Evolutionary conservation across 2,113 vertebrate genomes (phyloP).

Genomic region (Pardalotus punctatus): DNA sequence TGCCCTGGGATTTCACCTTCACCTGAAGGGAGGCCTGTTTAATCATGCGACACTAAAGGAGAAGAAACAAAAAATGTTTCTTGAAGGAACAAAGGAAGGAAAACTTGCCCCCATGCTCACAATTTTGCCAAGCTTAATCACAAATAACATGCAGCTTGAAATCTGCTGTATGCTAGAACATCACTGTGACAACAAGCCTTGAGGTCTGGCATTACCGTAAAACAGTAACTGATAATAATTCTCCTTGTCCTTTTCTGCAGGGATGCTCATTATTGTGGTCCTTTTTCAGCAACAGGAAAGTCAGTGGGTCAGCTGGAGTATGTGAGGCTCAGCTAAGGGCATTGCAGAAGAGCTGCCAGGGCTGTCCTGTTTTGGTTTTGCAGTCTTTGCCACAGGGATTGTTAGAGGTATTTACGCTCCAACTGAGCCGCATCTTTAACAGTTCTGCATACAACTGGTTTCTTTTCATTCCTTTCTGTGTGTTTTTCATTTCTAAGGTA

Average conservation of each 20-base stretch:
- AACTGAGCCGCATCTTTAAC: not conserved
- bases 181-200: conserved; percentile 2
- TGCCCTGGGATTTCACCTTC: conserved; percentile 14
- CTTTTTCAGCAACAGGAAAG: not conserved
- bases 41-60: not conserved
- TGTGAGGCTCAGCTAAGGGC: not conserved
- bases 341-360: not conserved
- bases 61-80: not conserved
- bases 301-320: not conserved
- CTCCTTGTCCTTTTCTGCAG: not conserved
- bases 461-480: not conserved
- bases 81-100: not conserved
- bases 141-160: not conserved
- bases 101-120: not conserved
- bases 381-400: not conserved
- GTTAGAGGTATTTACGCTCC: not conserved
- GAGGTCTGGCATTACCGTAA: not conserved
- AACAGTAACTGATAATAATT: conserved; percentile 8
- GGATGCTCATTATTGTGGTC: not conserved
- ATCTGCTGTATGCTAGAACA: not conserved
- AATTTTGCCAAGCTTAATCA: not conserved
- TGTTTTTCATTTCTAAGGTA: conserved; percentile 11
- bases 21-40: conserved; percentile 13
- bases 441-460: not conserved
- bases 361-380: not conserved